Percentiles rank a stretch among this genome's conserved stretches.
phyloP scores from a whole-genome alignment of 2,888 invertebrate species.

The Leptothorax acervorum region DNA sequence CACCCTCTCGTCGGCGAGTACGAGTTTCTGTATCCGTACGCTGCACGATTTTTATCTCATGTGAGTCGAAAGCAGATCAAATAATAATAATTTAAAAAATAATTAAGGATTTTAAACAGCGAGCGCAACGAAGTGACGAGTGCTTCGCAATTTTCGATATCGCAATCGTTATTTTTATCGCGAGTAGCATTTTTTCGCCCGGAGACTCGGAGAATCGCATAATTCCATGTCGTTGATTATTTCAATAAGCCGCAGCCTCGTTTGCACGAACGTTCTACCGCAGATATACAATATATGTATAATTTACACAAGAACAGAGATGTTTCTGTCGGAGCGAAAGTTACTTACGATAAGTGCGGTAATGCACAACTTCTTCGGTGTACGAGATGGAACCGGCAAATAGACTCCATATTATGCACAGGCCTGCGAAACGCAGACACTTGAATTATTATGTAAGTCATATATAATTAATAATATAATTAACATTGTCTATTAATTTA shows the following conservation, averaged over 20 bases:
- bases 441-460: not conserved
- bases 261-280: not conserved
- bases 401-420: constrained; percentile 78
- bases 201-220: too few relatives aligned
- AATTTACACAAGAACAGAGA: not conserved
- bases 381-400: constrained; percentile 74
- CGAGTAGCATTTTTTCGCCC: too few relatives aligned
- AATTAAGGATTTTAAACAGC: not conserved
- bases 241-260: too few relatives aligned
- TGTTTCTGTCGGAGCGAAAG: not conserved
- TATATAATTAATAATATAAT: not conserved
- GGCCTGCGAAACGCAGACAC: constrained; percentile 74
- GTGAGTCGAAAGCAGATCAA: not conserved
- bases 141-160: too few relatives aligned
- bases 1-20: constrained; percentile 74
- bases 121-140: not conserved
- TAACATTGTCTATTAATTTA: not conserved
- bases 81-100: not conserved
- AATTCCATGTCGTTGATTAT: too few relatives aligned
- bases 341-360: constrained; percentile 80
- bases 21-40: constrained; percentile 67
- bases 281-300: not conserved
- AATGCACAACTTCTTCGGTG: constrained; percentile 77
- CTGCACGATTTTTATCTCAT: constrained; percentile 51
- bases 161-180: too few relatives aligned